Percentiles rank a stretch among this genome's conserved stretches.
phyloP scores from a whole-genome alignment of 1,140 invertebrate genomes.

The Platyura marginata region DNA sequence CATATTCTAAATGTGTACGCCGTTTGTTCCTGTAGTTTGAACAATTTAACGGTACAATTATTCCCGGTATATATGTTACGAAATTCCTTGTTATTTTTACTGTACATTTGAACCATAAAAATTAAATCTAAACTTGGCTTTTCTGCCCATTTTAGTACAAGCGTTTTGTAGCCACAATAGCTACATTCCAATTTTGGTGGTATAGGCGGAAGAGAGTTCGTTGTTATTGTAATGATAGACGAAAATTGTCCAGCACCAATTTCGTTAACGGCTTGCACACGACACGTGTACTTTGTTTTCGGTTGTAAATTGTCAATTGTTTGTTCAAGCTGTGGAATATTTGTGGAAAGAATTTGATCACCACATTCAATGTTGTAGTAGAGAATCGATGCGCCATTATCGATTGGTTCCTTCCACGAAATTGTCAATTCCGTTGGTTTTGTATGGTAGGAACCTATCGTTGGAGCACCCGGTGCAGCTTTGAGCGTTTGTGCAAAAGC shows the following conservation, averaged over 20 bases:
- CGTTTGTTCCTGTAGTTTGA: conserved; percentile 58
- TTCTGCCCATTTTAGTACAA: conserved; percentile 73
- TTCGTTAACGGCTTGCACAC: conserved; percentile 62
- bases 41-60: conserved; percentile 55
- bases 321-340: conserved; percentile 30
- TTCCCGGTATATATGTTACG: conserved; percentile 61
- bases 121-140: conserved; percentile 43
- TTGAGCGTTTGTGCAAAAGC: conserved; percentile 45
- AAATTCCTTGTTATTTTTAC: conserved; percentile 40
- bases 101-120: conserved; percentile 64
- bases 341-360: conserved; percentile 37
- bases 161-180: conserved; percentile 50
- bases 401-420: conserved; percentile 48
- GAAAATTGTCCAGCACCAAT: conserved; percentile 67
- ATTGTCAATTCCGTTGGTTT: conserved; percentile 46
- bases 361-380: conserved; percentile 56
- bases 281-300: conserved; percentile 44
- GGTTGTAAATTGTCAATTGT: conserved; percentile 30
- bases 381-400: conserved; percentile 50
- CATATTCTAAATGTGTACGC: conserved; percentile 65
- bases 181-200: conserved; percentile 57
- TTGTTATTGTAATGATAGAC: conserved; percentile 43
- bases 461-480: conserved; percentile 49
- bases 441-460: conserved; percentile 33
- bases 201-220: conserved; percentile 52